phyloP scores from a whole-genome alignment of 2,113 vertebrate species.

The Epinephelus fuscoguttatus region DNA sequence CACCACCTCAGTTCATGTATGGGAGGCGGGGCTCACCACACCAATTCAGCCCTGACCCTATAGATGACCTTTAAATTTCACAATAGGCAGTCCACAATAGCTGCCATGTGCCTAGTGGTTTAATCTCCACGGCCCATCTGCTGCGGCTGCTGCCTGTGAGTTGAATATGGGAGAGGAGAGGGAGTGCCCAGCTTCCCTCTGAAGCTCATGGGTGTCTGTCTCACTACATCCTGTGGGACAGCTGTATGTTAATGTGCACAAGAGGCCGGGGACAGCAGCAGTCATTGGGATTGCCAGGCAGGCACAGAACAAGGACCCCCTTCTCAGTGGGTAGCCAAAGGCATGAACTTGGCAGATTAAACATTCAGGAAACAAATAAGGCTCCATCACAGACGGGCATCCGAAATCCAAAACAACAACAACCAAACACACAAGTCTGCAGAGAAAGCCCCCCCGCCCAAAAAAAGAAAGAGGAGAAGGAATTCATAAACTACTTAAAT shows the following conservation, averaged over 20 bases:
- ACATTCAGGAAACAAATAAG: constrained; percentile 89
- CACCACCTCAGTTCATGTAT: constrained; percentile 34
- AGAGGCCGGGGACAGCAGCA: constrained; percentile 90
- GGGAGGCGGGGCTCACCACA: constrained; percentile 22
- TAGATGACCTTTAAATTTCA: constrained; percentile 87
- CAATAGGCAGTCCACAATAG: constrained; percentile 89
- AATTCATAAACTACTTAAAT: constrained; percentile 43
- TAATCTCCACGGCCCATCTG: constrained; percentile 94
- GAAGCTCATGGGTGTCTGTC: constrained; percentile 80
- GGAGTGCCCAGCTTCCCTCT: constrained; percentile 66
- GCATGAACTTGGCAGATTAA: constrained; percentile 93
- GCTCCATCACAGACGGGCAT: constrained; percentile 75
- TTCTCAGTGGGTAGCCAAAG: constrained; percentile 89
- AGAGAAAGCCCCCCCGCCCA: constrained; percentile 21
- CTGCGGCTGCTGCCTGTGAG: constrained; percentile 78
- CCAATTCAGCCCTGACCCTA: constrained; percentile 69
- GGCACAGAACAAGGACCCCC: constrained; percentile 88
- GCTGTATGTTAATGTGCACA: constrained; percentile 99
- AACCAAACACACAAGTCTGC: constrained; percentile 54
- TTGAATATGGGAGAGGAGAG: constrained; percentile 66
- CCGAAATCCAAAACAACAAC: constrained; percentile 71
- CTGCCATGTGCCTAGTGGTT: constrained; percentile 86
- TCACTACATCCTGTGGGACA: constrained; percentile 91
- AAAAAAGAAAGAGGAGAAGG: constrained; percentile 14
- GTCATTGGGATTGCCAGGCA: constrained; percentile 90